Evolutionary conservation across 2,797 vertebrate genomes (phyloP), one percentile per base, ranked within the genome.

Genomic region (Saxicola maurus): DNA sequence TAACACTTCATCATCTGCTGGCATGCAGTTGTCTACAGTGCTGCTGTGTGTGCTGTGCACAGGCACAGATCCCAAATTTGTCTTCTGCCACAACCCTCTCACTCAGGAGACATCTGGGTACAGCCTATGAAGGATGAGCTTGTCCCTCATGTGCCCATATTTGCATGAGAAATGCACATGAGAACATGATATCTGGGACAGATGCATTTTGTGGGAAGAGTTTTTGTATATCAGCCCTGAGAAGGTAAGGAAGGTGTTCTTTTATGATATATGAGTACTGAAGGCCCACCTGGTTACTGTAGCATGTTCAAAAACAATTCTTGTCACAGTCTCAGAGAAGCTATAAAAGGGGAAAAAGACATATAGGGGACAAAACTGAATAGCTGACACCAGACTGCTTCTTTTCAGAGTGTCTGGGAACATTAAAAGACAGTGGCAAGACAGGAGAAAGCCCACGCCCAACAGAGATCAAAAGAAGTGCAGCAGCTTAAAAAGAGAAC

Each of bases 401-500:
- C 52, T 89, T 49, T 43, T 8, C 62, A 87, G 59, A 61, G 19
- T 30, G 60, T 5, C 45, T 64, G 42, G 74, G 60, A 75, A 76
- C 61, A 83, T 87, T 30, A 83, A 81, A 75, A 93, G 73, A 69
- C 48, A 37, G 31, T 76, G 46, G 38, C 56, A 82, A 84, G 64
- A 60, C 56, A 86, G 66, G 42, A 87, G 89, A 91, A 90, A 73
- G 18, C 17, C 52, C 74, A 84, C 14, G 0, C 81, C 78, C 61
- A 45, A 27, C 8, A 2, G 73, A 90, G 84, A 95, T 94, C 85
- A 92, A 94, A 94, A 69, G 90, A 68, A 76, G 25, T 25, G 35
- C 17, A 78, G 60, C 52, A 89, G 56, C 46, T 87, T 93, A 65
- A 33, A 75, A 87, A 84, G 71, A 23, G 71, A 43, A 43, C 43